These are phyloP conservation scores for Aphidius ervi DNA, from an alignment of 1,140 invertebrate species.

Conservation along the genomic window DNA sequence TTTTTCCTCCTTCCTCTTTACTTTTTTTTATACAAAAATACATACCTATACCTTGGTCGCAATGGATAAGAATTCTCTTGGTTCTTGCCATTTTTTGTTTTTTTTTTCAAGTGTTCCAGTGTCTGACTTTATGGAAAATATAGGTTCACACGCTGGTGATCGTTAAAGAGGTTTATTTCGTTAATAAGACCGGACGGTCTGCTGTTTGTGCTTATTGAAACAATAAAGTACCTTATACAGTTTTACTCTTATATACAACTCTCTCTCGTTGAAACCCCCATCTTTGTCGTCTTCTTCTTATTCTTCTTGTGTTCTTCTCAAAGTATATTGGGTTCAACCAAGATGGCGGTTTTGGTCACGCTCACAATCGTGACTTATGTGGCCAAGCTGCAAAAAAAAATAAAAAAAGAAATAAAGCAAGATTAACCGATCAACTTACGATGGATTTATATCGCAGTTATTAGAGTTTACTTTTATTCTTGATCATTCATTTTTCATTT, in stretches of 20 bases:
- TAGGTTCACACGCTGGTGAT: slow-evolving; percentile 34
- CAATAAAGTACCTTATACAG: slow-evolving; percentile 51
- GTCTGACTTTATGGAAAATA: slow-evolving; percentile 8
- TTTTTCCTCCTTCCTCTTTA: slow-evolving; percentile 16
- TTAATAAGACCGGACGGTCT: slow-evolving; percentile 51
- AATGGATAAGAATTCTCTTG: neutral
- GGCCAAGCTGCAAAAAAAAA: slow-evolving; percentile 32
- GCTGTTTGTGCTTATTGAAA: slow-evolving; percentile 50
- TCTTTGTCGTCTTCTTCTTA: too few species aligned
- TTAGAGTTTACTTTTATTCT: slow-evolving; percentile 29
- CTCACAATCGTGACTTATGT: slow-evolving; percentile 38
- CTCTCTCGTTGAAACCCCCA: too few species aligned
- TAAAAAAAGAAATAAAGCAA: too few species aligned
- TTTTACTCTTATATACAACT: neutral
- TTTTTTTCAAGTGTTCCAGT: slow-evolving; percentile 7
- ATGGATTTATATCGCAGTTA: slow-evolving; percentile 46
- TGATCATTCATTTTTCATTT: slow-evolving; percentile 1
- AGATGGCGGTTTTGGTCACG: slow-evolving; percentile 37
- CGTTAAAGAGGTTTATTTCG: slow-evolving; percentile 55
- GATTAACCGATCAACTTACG: slow-evolving; percentile 34
- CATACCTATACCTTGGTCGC: too few species aligned
- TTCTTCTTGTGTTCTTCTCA: neutral
- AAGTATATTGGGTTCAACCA: slow-evolving; percentile 19
- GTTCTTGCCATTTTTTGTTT: slow-evolving; percentile 2
- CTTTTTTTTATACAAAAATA: too few species aligned